These are phyloP conservation scores for Aphelenchoides avenae DNA, from an alignment of 1,140 invertebrate genomes.

Conservation along the genomic window DNA sequence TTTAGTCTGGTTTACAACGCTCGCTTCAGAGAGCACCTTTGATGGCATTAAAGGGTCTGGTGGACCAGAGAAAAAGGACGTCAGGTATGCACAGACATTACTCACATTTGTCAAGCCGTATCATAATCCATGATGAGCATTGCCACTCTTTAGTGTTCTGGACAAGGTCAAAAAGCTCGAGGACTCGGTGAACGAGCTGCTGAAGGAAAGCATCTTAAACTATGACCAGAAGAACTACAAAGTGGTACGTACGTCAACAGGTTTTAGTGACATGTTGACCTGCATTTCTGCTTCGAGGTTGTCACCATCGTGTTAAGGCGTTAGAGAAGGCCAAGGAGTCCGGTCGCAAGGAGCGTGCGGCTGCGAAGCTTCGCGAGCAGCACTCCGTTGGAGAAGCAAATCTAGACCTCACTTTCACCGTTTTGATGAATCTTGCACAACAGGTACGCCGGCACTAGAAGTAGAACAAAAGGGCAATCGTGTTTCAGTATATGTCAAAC, in stretches of 20 bases:
- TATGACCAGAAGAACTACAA: constrained; percentile 66
- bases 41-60: constrained; percentile 73
- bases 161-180: constrained; percentile 78
- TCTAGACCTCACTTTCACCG: constrained; percentile 72
- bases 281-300: too few relatives aligned
- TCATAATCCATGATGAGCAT: constrained; percentile 10
- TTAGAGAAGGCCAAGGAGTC: constrained; percentile 93
- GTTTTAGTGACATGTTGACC: too few relatives aligned
- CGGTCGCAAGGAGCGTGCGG: constrained; percentile 73
- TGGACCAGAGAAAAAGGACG: constrained; percentile 69
- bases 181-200: constrained; percentile 74
- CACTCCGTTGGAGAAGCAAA: constrained; percentile 22
- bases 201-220: constrained; percentile 75
- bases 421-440: constrained; percentile 57
- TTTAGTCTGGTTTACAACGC: constrained; percentile 1
- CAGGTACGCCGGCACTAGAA: constrained; percentile 11
- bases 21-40: constrained; percentile 65
- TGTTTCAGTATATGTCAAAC: constrained; percentile 83
- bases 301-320: too few relatives aligned
- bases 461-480: constrained; percentile 69
- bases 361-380: constrained; percentile 12
- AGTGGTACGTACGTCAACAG: constrained; percentile 14
- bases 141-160: constrained; percentile 68
- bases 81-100: constrained; percentile 7
- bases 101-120: constrained; percentile 29